Percentiles rank a stretch among this genome's conserved stretches.
Conservation (phyloP, 1,140 invertebrate genomes). For the Brachionus sp. region DNA sequence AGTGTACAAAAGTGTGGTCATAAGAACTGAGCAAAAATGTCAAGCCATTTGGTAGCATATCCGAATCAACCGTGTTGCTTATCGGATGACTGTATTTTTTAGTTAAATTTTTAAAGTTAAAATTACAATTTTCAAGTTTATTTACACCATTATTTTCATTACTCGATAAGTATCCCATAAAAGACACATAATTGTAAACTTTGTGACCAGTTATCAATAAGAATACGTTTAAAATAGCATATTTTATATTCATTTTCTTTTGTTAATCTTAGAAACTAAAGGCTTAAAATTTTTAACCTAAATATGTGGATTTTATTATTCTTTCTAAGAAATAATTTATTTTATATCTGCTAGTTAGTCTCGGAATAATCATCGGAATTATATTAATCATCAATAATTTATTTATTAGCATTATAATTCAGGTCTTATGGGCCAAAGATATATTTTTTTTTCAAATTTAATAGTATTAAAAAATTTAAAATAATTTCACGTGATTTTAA, state of each 20-base stretch:
- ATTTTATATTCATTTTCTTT: neutral
- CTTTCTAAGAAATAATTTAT: too few relatives aligned
- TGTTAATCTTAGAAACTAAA: too few relatives aligned
- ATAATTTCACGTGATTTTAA: too few relatives aligned
- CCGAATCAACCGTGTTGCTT: neutral
- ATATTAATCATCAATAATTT: too few relatives aligned
- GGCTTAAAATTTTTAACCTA: neutral
- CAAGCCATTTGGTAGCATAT: conserved; percentile 1
- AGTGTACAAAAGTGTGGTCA: neutral
- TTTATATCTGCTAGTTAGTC: too few relatives aligned
- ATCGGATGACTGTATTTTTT: conserved; percentile 16
- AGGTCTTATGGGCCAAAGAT: too few relatives aligned
- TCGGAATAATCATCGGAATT: too few relatives aligned
- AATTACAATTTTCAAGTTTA: neutral
- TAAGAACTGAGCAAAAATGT: neutral
- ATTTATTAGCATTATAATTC: too few relatives aligned
- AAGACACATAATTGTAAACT: neutral
- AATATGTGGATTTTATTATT: neutral
- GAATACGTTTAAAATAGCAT: neutral
- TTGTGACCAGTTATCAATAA: neutral
- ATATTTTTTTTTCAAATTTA: too few relatives aligned
- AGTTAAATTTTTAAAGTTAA: neutral
- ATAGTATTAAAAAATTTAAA: too few relatives aligned
- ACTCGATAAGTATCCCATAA: neutral
- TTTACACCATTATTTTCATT: neutral